These are phyloP conservation scores for Cactoblastis cactorum DNA, from an alignment of 2,888 invertebrate genomes.

Conservation along the genomic window DNA sequence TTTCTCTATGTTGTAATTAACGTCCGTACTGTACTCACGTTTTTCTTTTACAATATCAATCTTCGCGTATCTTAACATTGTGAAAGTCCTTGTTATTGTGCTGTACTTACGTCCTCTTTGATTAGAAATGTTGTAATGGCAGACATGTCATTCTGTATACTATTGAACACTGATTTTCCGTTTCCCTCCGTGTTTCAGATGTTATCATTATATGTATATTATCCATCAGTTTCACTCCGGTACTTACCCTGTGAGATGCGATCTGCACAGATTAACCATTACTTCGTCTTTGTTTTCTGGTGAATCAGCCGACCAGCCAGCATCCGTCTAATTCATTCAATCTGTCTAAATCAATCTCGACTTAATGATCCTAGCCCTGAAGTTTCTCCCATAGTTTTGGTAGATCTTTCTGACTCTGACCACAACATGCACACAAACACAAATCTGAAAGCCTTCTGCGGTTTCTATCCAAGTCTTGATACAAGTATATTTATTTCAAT, in stretches of 20 bases:
- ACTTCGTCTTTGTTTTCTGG: constrained; percentile 39
- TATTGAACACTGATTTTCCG: constrained; percentile 16
- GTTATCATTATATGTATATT: constrained; percentile 26
- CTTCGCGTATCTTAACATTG: constrained; percentile 49
- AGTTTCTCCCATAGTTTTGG: constrained; percentile 45
- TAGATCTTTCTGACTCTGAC: constrained; percentile 31
- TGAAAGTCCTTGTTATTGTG: constrained; percentile 59
- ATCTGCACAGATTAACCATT: constrained; percentile 42
- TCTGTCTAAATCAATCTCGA: constrained; percentile 39
- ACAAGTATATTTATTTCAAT: too few species aligned
- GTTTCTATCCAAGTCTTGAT: constrained; percentile 57
- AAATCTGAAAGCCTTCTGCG: constrained; percentile 53
- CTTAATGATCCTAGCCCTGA: constrained; percentile 42
- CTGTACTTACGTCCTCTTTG: constrained; percentile 43
- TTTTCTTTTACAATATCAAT: constrained; percentile 58
- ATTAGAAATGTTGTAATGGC: constrained; percentile 42
- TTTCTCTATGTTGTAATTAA: constrained; percentile 65
- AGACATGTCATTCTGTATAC: constrained; percentile 18
- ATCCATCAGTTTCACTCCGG: constrained; percentile 45
- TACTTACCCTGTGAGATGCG: constrained; percentile 42
- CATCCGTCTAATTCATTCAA: constrained; percentile 39
- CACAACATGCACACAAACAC: constrained; percentile 40
- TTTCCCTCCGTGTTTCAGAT: constrained; percentile 19
- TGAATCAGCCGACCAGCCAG: constrained; percentile 21
- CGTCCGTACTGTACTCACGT: constrained; percentile 48